Evolutionary conservation across 2,113 vertebrate genomes (phyloP), one percentile per base, ranked within the genome.

Genomic region (Sebastes fasciatus): DNA sequence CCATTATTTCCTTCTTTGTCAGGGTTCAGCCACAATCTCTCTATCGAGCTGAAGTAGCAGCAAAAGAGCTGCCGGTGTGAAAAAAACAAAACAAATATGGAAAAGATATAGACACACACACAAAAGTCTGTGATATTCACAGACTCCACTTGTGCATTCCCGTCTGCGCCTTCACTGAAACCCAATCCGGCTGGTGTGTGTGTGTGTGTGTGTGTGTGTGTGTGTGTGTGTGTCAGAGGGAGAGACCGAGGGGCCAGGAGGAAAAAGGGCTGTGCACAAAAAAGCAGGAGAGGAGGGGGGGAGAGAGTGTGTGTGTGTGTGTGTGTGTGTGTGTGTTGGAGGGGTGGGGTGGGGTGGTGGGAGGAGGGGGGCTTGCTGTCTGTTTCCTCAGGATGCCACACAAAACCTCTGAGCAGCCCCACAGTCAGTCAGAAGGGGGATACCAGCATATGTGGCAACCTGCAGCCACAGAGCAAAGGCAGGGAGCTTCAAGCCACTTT

Each of bases 61-160:
- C 43, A 19, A 66, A 52, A 64, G 19, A 42, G 72, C 74, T 26
- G 67, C 80, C 3, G 8, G 80, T 78, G 77, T 82, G 65, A 74
- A 93, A 93, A 90, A 86, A 88, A 74, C 92, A 93, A 90, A 86
- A 88, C 70, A 84, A 90, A 88, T 57, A 84, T 74, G 82, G 75
- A 64, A 79, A 82, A 78, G 67, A 86, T 21, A 72, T 4, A 79
- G 43, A 82, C 68, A 85, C 74, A 84, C 82, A 76, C 77, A 82
- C 71, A 86, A 80, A 92, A 84, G 90, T 86, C 82, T 80, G 77
- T 45, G 88, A 94, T 90, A 94, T 92, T 95, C 93, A 89, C 89
- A 87, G 91, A 57, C 88, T 92, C 90, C 95, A 94, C 92, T 93
- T 91, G 92, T 88, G 93, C 93, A 94, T 95, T 94, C 94, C 91